Percentiles rank a stretch among this genome's conserved stretches.
These are phyloP conservation scores for Nymphalis polychloros DNA, from an alignment of 2,888 invertebrate species.

Conservation along the genomic window DNA sequence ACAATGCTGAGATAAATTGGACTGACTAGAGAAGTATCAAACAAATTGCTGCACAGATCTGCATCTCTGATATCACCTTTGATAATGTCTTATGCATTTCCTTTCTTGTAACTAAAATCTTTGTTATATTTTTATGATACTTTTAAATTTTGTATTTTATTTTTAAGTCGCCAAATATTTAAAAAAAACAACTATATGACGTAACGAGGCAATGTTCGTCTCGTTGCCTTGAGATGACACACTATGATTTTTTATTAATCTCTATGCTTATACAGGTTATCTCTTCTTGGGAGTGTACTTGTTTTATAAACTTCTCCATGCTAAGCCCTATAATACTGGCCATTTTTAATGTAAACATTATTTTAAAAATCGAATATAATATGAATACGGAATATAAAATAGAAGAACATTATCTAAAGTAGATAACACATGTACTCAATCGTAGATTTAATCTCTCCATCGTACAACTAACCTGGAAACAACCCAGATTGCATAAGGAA, in stretches of 20 bases:
- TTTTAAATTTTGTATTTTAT: too few species aligned
- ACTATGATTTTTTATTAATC: too few species aligned
- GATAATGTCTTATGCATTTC: not conserved
- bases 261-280: too few species aligned
- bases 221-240: too few species aligned
- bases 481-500: conserved; percentile 42
- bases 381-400: not conserved
- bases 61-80: not conserved
- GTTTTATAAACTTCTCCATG: too few species aligned
- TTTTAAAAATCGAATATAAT: too few species aligned
- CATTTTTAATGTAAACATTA: too few species aligned
- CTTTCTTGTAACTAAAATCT: not conserved
- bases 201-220: too few species aligned
- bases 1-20: conserved; percentile 12
- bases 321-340: too few species aligned
- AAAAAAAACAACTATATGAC: too few species aligned
- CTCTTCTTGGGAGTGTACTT: too few species aligned
- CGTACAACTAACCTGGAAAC: conserved; percentile 38
- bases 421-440: not conserved
- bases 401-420: not conserved
- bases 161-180: too few species aligned
- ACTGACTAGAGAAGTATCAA: conserved; percentile 4
- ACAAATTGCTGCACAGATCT: not conserved
- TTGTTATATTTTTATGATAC: not conserved
- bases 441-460: conserved; percentile 25